Evolutionary conservation across 2,113 vertebrate species (phyloP), one percentile per base, ranked within the genome.

Genomic region (Patagioenas fasciata): DNA sequence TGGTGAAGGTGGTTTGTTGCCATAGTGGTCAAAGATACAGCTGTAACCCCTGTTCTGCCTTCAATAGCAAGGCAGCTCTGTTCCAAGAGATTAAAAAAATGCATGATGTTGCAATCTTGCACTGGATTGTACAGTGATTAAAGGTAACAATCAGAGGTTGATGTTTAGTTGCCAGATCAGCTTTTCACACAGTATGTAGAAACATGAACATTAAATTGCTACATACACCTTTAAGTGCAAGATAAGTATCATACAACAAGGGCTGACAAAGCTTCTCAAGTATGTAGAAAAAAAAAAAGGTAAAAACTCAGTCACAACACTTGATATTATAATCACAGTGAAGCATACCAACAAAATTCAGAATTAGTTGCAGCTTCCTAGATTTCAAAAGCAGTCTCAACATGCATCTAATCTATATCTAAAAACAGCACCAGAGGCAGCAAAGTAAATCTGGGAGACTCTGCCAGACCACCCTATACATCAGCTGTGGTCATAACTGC

Each of bases 331-430:
- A 44, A 80, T 40, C 19, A 54, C 0, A 11, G 31, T 73, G 62
- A 81, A 78, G 12, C 31, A 5, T 6, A 88, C 25, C 71, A 91
- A 58, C 38, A 93, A 72, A 44, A 57, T 72, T 69, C 24, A 71
- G n/a, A 75, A 87, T 82, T 85, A 73, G 62, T 83, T 89, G 57
- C 78, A 88, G 51, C 38, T 73, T 85, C 62, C 66, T 74, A 77
- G 40, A 64, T 75, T 79, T 71, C 80, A 82, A 91, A 74, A 40
- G 13, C 34, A 51, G 77, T 42, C 40, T 84, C 78, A 64, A 81
- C 40, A 80, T 3, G 17, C 62, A 73, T n/a, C 53, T 50, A 44
- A 72, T 80, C 77, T 77, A 18, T 51, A 75, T 29, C 10, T 56
- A 75, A 77, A 85, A 81, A 7, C 25, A 53, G 13, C 50, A 77